phyloP scores from a whole-genome alignment of 2,797 vertebrate genomes.

The Sebastes diploproa region DNA sequence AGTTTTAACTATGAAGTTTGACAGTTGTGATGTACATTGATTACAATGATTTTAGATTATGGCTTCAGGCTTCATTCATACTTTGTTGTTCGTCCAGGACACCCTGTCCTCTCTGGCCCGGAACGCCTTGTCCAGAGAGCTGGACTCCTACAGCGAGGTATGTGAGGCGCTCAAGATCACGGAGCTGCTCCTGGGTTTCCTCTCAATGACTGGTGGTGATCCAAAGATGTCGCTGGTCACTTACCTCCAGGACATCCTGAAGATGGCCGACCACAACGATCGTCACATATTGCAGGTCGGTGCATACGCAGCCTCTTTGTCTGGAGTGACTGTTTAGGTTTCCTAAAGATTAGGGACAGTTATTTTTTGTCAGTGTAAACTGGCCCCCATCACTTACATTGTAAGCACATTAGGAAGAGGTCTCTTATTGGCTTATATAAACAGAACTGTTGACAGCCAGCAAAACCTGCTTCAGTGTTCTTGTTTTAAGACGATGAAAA shows the following conservation, averaged over 20 bases:
- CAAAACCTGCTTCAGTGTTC: neutral
- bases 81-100: slow-evolving; percentile 60
- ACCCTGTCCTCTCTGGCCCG: slow-evolving; percentile 71
- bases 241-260: slow-evolving; percentile 82
- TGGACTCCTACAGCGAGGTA: slow-evolving; percentile 86
- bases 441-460: neutral
- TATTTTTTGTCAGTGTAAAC: neutral
- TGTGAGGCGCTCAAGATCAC: slow-evolving; percentile 85
- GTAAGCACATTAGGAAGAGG: neutral
- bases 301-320: neutral
- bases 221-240: slow-evolving; percentile 71
- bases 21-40: neutral
- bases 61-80: neutral
- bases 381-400: neutral
- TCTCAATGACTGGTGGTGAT: slow-evolving; percentile 85
- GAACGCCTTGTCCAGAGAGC: slow-evolving; percentile 76
- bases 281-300: slow-evolving; percentile 80
- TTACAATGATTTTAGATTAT: neutral
- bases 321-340: neutral
- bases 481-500: neutral
- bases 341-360: neutral
- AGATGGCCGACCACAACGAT: slow-evolving; percentile 83
- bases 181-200: slow-evolving; percentile 86
- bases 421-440: neutral
- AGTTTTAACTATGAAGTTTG: neutral